A percentile compares a stretch with the other conserved stretches of the same genome.
Conservation (phyloP, 2,797 vertebrate species). For the Poecilia picta region DNA sequence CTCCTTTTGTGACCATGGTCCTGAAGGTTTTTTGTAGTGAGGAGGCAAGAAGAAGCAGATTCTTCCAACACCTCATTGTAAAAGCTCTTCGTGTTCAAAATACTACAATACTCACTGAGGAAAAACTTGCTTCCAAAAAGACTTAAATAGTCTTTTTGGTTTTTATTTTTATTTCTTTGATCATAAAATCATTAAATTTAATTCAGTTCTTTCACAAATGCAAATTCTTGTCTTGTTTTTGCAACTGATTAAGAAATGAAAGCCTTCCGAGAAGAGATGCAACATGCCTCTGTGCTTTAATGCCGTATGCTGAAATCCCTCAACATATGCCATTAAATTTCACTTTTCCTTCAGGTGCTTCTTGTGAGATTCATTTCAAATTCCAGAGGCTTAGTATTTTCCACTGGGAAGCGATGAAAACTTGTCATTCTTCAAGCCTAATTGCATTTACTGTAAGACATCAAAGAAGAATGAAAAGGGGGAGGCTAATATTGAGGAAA, state of each 20-base stretch:
- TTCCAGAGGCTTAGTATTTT: constrained; percentile 18
- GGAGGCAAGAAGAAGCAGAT: constrained; percentile 13
- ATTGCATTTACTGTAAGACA: constrained; percentile 42
- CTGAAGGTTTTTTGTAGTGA: constrained; percentile 21
- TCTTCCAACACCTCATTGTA: constrained; percentile 1
- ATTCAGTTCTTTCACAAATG: neutral
- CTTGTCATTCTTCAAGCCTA: constrained; percentile 7
- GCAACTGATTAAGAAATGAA: neutral
- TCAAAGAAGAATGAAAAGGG: constrained; percentile 11
- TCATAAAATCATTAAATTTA: neutral
- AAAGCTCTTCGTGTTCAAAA: constrained; percentile 21
- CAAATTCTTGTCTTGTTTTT: constrained; percentile 21
- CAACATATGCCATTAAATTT: constrained; percentile 24
- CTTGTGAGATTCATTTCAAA: constrained; percentile 32
- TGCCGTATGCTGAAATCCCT: constrained; percentile 30
- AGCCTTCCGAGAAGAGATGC: neutral
- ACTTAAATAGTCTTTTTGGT: neutral
- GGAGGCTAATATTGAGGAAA: neutral
- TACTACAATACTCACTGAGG: neutral
- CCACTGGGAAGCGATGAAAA: neutral
- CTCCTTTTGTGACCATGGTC: constrained; percentile 10
- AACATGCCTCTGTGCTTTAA: constrained; percentile 10
- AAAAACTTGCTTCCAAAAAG: constrained; percentile 15
- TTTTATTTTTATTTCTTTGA: neutral
- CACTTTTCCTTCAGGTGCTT: constrained; percentile 7